These are phyloP conservation scores for Ephydatia muelleri DNA, from an alignment of 37 sponge, comb jelly and placozoan genomes.

Conservation along the genomic window DNA sequence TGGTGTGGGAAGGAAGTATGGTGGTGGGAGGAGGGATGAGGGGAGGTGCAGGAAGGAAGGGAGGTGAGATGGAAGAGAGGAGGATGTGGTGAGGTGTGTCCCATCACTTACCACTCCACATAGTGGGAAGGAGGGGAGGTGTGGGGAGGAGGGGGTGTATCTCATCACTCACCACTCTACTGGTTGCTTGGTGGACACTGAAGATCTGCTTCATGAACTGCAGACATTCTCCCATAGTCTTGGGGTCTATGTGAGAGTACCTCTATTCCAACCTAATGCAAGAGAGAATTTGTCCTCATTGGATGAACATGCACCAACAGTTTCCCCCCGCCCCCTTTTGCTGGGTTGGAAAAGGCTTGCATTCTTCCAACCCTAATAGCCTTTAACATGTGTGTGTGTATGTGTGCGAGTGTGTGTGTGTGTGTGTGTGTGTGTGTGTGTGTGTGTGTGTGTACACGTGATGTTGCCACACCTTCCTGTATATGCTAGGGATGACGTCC, in stretches of 20 bases:
- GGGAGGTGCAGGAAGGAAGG: too few relatives aligned
- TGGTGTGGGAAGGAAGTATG: background rate
- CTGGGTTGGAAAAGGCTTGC: too few relatives aligned
- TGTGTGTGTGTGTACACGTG: too few relatives aligned
- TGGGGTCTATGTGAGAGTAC: constrained; percentile 4
- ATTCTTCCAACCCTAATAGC: constrained; percentile 2
- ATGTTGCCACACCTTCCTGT: constrained; percentile 15
- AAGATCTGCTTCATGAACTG: constrained; percentile 27
- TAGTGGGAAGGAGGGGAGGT: too few relatives aligned
- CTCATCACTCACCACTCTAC: too few relatives aligned
- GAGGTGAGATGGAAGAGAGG: too few relatives aligned
- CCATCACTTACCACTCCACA: background rate
- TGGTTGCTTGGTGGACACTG: too few relatives aligned
- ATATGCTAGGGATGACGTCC: constrained; percentile 32
- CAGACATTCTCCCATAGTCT: constrained; percentile 14
- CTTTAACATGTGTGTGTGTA: background rate
- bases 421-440: too few relatives aligned
- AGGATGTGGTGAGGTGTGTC: background rate
- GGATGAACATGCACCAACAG: background rate
- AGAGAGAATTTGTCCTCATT: background rate
- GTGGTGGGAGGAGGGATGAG: background rate
- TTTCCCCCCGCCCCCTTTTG: too few relatives aligned
- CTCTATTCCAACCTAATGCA: constrained; percentile 30
- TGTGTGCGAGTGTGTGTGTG: background rate
- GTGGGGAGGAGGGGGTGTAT: too few relatives aligned